Base-by-base conservation (phyloP, 2,797 vertebrate genomes). In the Scleropages formosus region DNA sequence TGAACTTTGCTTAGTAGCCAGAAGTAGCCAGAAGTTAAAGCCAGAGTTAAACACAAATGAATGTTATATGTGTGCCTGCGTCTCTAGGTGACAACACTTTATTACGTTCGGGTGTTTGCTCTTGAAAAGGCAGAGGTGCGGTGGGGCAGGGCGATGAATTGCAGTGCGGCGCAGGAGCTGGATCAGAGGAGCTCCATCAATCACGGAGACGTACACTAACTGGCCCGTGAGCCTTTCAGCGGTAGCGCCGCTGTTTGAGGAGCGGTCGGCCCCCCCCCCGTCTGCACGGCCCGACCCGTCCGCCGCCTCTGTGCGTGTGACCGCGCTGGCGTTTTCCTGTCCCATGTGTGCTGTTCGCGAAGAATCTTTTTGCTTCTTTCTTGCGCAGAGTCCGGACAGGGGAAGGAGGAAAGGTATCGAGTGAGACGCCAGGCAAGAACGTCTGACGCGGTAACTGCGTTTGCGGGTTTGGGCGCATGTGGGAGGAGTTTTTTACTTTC, bases 61-160 rank as follows among this genome's bases (percentile, higher is more conserved):
- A 84, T 66, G 67, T 73, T 26, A 49, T 51, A 53, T 78, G 56
- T 77, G 56, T 78, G 77, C 86, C 87, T 77, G 77, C 85, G 86
- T 84, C 82, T 91, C 90, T 91, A 87, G 88, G 80, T 89, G 84
- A 80, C 83, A 89, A 80, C 92, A 91, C 91, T 96, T 91, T 93
- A 92, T 95, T 94, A 93, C 82, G 82, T 86, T 88, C 91, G 88
- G 93, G 90, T 95, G 92, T 97, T 96, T 96, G 88, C 88, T 84
- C 82, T 92, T 75, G 83, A 86, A 90, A 90, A 85, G 88, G 66
- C 85, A 82, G 44, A 77, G 79, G 76, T 56, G 51, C 51, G 49
- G 39, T 44, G 75, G 18, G 63, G 63, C 62, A 66, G 53, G 24
- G 39, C 47, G 49, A 78, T 76, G 80, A 82, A 79, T 85, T 84